These are phyloP conservation scores for Chlorospingus flavigularis DNA, from an alignment of 2,797 vertebrate species.

Conservation along the genomic window DNA sequence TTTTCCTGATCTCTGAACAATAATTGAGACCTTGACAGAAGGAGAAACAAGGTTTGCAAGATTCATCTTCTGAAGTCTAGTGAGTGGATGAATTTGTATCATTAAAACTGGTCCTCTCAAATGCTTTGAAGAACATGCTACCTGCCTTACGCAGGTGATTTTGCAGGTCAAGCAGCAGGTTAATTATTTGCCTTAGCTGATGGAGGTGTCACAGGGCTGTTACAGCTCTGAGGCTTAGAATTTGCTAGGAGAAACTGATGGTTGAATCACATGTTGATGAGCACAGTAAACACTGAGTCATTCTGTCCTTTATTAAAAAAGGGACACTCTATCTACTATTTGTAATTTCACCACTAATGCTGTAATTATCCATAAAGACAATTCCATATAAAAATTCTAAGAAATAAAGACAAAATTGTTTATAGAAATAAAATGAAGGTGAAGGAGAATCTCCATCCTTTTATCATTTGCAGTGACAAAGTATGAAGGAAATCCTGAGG, in stretches of 20 bases:
- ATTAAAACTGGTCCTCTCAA: background rate
- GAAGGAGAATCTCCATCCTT: background rate
- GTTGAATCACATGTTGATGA: background rate
- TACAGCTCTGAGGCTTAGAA: background rate
- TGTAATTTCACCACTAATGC: background rate
- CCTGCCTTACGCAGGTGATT: background rate
- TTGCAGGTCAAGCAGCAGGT: background rate
- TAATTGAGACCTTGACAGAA: background rate
- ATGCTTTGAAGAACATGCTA: background rate
- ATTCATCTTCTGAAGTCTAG: background rate
- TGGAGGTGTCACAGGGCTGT: background rate
- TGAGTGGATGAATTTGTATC: background rate
- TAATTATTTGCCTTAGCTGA: background rate
- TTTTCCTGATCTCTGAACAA: background rate
- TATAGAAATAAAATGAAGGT: background rate
- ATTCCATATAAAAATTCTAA: background rate
- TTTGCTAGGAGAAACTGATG: background rate
- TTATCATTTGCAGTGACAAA: background rate
- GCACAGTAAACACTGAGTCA: background rate
- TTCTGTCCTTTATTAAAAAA: background rate
- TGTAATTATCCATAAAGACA: background rate
- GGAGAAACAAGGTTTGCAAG: background rate
- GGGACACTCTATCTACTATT: background rate
- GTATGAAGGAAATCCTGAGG: background rate
- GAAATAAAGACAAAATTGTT: background rate